These are phyloP conservation scores for Paramormyrops kingsleyae DNA, from an alignment of 2,113 vertebrate genomes.

Conservation along the genomic window DNA sequence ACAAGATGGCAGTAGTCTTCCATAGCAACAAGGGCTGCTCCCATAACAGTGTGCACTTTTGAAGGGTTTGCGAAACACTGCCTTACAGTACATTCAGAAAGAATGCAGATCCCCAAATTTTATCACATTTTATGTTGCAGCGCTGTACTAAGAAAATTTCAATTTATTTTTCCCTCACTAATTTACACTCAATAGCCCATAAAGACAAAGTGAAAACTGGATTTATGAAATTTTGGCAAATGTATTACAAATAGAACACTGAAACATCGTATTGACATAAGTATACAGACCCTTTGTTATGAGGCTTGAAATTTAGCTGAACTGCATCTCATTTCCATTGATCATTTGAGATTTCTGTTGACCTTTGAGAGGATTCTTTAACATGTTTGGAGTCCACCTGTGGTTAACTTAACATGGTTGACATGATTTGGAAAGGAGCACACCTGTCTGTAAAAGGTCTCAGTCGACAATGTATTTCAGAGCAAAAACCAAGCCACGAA, in stretches of 20 bases:
- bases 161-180: too few relatives aligned
- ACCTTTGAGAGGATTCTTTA: not conserved
- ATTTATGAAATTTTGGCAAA: not conserved
- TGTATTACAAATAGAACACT: not conserved
- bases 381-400: not conserved
- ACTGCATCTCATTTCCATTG: not conserved
- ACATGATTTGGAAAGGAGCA: not conserved
- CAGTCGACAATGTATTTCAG: not conserved
- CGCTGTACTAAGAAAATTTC: not conserved
- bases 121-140: not conserved
- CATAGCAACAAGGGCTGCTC: not conserved
- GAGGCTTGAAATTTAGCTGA: not conserved
- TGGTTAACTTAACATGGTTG: not conserved
- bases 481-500: not conserved
- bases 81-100: not conserved
- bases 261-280: not conserved
- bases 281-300: not conserved
- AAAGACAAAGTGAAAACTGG: too few relatives aligned
- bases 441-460: not conserved
- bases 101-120: not conserved
- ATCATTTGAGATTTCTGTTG: not conserved
- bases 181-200: too few relatives aligned
- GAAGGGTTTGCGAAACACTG: not conserved
- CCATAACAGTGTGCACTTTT: not conserved
- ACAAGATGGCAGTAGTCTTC: conserved; percentile 46